Percentiles rank a stretch among this genome's conserved stretches.
Evolutionary conservation across 1,140 invertebrate species (phyloP).

Genomic region (Sminthurinus signatus): DNA sequence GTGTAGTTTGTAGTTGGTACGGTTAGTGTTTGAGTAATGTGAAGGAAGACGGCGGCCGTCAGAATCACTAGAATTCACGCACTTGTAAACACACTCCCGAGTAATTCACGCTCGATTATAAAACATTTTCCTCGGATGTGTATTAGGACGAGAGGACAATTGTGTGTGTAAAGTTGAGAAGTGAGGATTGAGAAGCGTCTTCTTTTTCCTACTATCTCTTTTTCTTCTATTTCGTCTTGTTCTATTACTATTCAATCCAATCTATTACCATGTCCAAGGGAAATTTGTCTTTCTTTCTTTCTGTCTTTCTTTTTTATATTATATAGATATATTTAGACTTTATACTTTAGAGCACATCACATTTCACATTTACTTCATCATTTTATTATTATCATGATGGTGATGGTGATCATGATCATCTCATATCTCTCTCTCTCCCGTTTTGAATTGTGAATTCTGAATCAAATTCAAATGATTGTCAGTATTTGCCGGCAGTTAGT

Average conservation of each 20-base stretch:
- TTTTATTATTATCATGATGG: neutral
- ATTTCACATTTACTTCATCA: neutral
- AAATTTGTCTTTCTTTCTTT: slow-evolving; percentile 4
- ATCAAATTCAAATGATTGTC: too few species aligned
- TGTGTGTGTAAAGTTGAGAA: neutral
- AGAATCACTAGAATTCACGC: slow-evolving; percentile 7
- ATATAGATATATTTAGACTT: neutral
- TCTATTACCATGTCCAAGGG: slow-evolving; percentile 25
- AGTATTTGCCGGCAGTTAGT: too few species aligned
- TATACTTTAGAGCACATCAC: slow-evolving; percentile 5
- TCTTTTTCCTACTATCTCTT: slow-evolving; percentile 13
- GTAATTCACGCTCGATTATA: slow-evolving; percentile 30
- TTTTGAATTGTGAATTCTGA: neutral
- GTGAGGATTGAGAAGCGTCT: slow-evolving; percentile 20
- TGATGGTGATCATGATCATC: neutral
- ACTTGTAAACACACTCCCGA: slow-evolving; percentile 12
- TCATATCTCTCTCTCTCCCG: neutral
- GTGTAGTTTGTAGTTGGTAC: too few species aligned
- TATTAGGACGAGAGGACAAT: too few species aligned
- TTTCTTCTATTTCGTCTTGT: too few species aligned
- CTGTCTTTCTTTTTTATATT: neutral
- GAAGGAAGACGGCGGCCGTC: neutral
- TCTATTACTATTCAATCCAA: too few species aligned
- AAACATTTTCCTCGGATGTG: slow-evolving; percentile 26
- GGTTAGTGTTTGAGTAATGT: neutral